Conservation (phyloP, 2,113 vertebrate genomes). For the Syngnathus typhle region DNA sequence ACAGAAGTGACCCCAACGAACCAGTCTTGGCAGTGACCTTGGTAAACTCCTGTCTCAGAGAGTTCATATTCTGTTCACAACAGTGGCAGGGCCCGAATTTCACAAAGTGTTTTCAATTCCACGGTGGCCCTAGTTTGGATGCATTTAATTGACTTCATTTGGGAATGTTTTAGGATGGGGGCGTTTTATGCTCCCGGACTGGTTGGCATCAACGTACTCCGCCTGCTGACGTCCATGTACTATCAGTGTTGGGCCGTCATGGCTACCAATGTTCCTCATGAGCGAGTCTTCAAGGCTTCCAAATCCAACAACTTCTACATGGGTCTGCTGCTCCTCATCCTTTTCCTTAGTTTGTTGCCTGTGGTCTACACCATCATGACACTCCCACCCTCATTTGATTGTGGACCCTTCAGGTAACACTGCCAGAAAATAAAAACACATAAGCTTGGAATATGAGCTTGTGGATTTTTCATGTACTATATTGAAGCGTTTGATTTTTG, state of each 20-base stretch:
- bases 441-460: background rate
- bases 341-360: conserved; percentile 92
- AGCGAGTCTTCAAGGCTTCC: conserved; percentile 94
- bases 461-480: background rate
- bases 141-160: background rate
- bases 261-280: conserved; percentile 94
- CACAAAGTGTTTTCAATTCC: background rate
- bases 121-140: background rate
- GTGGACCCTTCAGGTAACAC: conserved; percentile 86
- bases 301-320: conserved; percentile 99
- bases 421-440: background rate
- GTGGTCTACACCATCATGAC: conserved; percentile 98
- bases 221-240: conserved; percentile 96
- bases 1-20: background rate
- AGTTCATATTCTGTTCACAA: too few species aligned
- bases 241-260: conserved; percentile 99
- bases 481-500: conserved; percentile 2
- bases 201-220: conserved; percentile 93
- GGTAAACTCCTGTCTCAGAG: too few species aligned
- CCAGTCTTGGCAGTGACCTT: background rate
- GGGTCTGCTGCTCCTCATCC: conserved; percentile 91
- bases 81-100: background rate
- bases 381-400: conserved; percentile 93
- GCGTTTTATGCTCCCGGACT: conserved; percentile 95
- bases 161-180: conserved; percentile 78